phyloP scores from a whole-genome alignment of 2,888 invertebrate species.

The Drosophila helvetica region DNA sequence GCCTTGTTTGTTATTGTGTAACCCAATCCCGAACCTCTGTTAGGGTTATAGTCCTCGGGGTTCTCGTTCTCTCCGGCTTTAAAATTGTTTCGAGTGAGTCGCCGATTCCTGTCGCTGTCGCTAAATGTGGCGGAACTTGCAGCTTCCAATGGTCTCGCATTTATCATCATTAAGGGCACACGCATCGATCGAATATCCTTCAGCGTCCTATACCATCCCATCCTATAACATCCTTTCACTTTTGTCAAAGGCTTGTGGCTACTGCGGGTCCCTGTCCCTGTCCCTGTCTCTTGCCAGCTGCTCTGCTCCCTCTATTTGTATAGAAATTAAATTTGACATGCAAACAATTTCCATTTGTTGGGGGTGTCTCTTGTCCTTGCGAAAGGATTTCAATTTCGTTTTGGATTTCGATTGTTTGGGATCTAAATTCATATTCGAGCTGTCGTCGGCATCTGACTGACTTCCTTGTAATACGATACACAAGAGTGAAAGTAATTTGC shows the following conservation, averaged over 20 bases:
- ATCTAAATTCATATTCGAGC: constrained; percentile 23
- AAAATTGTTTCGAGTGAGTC: constrained; percentile 46
- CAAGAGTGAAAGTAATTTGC: constrained; percentile 76
- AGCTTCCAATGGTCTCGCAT: constrained; percentile 56
- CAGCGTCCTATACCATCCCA: background rate
- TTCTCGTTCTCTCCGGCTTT: constrained; percentile 13
- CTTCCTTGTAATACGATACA: constrained; percentile 54
- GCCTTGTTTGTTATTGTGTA: constrained; percentile 62
- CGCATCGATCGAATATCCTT: constrained; percentile 39
- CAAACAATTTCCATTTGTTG: constrained; percentile 59
- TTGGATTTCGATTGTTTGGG: constrained; percentile 24
- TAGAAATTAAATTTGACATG: constrained; percentile 80
- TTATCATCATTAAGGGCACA: constrained; percentile 79
- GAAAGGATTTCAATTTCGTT: constrained; percentile 65
- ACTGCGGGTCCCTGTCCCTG: constrained; percentile 56
- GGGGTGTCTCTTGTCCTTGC: constrained; percentile 33
- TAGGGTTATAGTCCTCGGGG: constrained; percentile 54
- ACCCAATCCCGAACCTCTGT: constrained; percentile 63
- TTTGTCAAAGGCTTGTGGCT: constrained; percentile 64
- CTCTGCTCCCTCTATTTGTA: constrained; percentile 67
- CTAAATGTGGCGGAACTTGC: constrained; percentile 76
- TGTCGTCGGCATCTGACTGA: constrained; percentile 40
- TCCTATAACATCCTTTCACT: constrained; percentile 55
- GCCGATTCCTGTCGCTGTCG: constrained; percentile 50
- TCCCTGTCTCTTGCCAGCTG: constrained; percentile 16